These are phyloP conservation scores for Fissipunctia ypsillon DNA, from an alignment of 2,888 invertebrate species.

Conservation along the genomic window DNA sequence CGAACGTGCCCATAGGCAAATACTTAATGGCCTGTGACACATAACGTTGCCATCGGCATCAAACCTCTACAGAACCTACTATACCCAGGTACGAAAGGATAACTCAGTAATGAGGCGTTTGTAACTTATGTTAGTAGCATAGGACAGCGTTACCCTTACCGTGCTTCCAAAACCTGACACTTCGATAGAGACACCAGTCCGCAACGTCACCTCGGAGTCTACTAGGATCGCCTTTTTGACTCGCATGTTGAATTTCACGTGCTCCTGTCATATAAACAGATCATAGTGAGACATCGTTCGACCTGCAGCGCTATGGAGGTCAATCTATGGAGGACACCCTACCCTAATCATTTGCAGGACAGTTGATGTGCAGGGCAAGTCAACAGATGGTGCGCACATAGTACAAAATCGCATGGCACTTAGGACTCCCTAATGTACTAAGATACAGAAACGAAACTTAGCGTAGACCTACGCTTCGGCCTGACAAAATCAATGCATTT, in stretches of 20 bases:
- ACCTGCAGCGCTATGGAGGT: background rate
- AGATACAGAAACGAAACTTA: background rate
- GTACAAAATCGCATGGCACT: background rate
- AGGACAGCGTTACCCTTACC: slow-evolving; percentile 65
- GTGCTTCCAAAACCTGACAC: slow-evolving; percentile 80
- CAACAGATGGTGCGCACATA: background rate
- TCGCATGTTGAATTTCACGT: slow-evolving; percentile 70
- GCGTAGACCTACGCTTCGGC: background rate
- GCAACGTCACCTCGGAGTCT: slow-evolving; percentile 72
- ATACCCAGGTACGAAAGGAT: background rate
- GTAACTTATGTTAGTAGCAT: background rate
- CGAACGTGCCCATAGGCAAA: too few species aligned
- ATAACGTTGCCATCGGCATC: too few species aligned
- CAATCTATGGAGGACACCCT: background rate
- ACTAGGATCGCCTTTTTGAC: slow-evolving; percentile 76
- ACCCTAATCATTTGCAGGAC: background rate
- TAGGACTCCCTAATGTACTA: too few species aligned
- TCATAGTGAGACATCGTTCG: background rate
- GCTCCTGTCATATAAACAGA: slow-evolving; percentile 65
- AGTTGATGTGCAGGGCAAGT: background rate
- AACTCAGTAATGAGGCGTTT: background rate
- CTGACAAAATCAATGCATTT: background rate
- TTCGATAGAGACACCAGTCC: slow-evolving; percentile 64
- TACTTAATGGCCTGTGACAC: too few species aligned
- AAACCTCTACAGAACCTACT: too few species aligned